A percentile compares a stretch with the other conserved stretches of the same genome.
phyloP scores from a whole-genome alignment of 2,888 invertebrate species.

The Dysmachus trigonus region DNA sequence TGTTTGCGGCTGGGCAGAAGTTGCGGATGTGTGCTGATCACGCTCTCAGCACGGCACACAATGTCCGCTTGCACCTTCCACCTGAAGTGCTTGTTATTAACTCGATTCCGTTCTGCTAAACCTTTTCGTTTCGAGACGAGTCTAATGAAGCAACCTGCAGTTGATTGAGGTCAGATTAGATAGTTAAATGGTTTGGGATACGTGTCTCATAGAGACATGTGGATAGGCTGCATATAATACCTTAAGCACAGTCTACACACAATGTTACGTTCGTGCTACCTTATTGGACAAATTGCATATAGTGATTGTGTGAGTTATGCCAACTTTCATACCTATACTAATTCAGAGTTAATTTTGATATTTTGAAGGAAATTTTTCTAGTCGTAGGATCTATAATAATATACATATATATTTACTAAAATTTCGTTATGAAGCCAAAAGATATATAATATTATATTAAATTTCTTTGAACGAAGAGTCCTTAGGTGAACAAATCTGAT shows the following conservation, averaged over 20 bases:
- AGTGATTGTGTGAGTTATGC: neutral
- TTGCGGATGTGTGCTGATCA: slow-evolving; percentile 26
- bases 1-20: slow-evolving; percentile 9
- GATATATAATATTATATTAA: too few species aligned
- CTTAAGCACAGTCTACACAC: neutral
- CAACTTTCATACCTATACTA: too few species aligned
- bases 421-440: too few species aligned
- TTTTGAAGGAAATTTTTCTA: too few species aligned
- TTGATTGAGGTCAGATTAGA: neutral
- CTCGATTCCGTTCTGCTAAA: neutral
- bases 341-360: too few species aligned
- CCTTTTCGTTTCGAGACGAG: neutral
- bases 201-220: neutral
- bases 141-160: neutral
- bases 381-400: too few species aligned
- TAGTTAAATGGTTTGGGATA: neutral
- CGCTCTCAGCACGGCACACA: slow-evolving; percentile 4
- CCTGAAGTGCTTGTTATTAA: slow-evolving; percentile 14
- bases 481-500: too few species aligned
- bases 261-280: neutral
- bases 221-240: neutral
- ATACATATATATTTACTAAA: too few species aligned
- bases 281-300: neutral
- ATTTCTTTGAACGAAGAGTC: too few species aligned
- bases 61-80: slow-evolving; percentile 9